A percentile compares a stretch with the other conserved stretches of the same genome.
These are phyloP conservation scores for Garrulus glandarius DNA, from an alignment of 2,797 vertebrate species.

Conservation along the genomic window DNA sequence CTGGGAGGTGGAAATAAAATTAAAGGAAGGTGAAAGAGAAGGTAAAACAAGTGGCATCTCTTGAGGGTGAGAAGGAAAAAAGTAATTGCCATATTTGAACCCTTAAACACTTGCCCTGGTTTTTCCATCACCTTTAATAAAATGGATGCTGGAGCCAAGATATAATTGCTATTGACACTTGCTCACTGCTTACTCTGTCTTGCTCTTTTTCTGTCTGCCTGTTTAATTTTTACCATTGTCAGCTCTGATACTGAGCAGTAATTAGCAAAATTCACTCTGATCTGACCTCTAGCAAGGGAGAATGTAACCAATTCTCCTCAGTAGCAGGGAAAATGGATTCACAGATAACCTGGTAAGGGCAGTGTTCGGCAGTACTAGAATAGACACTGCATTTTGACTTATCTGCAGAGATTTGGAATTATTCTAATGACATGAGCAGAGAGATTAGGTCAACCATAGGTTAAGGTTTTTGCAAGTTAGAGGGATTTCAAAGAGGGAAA, in stretches of 20 bases:
- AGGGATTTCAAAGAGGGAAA: not conserved
- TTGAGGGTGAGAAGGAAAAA: not conserved
- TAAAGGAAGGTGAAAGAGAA: not conserved
- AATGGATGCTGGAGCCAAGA: not conserved
- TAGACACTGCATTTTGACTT: not conserved
- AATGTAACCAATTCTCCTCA: not conserved
- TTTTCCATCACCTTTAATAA: not conserved
- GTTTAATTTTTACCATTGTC: conserved; percentile 38
- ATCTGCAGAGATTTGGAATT: conserved; percentile 26
- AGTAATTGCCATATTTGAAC: not conserved
- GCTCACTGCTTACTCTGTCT: not conserved
- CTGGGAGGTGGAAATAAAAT: not conserved
- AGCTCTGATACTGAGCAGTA: not conserved
- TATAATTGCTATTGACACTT: not conserved
- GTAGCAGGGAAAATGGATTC: not conserved
- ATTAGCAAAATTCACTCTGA: conserved; percentile 39
- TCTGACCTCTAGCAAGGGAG: not conserved
- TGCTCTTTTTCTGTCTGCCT: not conserved
- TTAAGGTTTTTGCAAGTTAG: conserved; percentile 23
- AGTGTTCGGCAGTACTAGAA: not conserved
- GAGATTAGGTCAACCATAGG: conserved; percentile 14
- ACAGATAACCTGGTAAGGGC: not conserved
- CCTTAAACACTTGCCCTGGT: not conserved
- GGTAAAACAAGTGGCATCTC: not conserved
- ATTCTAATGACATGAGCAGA: conserved; percentile 27